A percentile compares a stretch with the other conserved stretches of the same genome.
Evolutionary conservation across 1,140 invertebrate species (phyloP).

Genomic region (Drosophila bocki): DNA sequence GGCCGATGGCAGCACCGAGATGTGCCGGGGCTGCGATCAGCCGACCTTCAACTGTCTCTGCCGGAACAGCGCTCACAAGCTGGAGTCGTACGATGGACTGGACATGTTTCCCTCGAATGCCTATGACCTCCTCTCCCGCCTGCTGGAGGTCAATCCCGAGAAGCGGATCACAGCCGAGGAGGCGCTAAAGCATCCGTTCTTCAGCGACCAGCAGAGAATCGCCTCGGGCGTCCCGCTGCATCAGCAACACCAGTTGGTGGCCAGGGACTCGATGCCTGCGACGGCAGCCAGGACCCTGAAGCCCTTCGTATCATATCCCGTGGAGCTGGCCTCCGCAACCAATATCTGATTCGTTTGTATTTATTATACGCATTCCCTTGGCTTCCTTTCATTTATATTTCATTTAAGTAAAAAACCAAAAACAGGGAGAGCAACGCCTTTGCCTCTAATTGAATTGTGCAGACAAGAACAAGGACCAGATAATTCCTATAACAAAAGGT

Average conservation of each 20-base stretch:
- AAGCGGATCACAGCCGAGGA: slow-evolving; percentile 99
- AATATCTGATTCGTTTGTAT: slow-evolving; percentile 5
- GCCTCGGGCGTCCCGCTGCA: slow-evolving; percentile 32
- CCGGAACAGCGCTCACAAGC: slow-evolving; percentile 51
- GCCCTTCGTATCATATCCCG: slow-evolving; percentile 30
- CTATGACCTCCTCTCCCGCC: slow-evolving; percentile 99
- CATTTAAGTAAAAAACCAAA: background rate
- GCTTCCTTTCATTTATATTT: slow-evolving; percentile 9
- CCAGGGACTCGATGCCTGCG: slow-evolving; percentile 30
- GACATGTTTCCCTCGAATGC: slow-evolving; percentile 87
- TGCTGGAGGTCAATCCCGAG: slow-evolving; percentile 98
- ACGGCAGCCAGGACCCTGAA: slow-evolving; percentile 36
- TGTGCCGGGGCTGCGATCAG: slow-evolving; percentile 79
- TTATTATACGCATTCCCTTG: background rate
- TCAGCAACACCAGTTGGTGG: slow-evolving; percentile 22
- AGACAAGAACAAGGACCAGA: background rate
- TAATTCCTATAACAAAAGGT: background rate
- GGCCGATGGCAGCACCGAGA: slow-evolving; percentile 67
- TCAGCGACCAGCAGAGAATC: slow-evolving; percentile 66
- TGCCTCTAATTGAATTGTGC: slow-evolving; percentile 30
- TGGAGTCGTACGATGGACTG: slow-evolving; percentile 62
- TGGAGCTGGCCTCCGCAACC: slow-evolving; percentile 4
- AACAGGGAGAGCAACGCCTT: background rate
- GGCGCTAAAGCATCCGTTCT: slow-evolving; percentile 98
- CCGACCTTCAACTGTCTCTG: slow-evolving; percentile 75